Base-by-base conservation (phyloP, 2,797 vertebrate genomes). In the Melanotaenia boesemani region DNA sequence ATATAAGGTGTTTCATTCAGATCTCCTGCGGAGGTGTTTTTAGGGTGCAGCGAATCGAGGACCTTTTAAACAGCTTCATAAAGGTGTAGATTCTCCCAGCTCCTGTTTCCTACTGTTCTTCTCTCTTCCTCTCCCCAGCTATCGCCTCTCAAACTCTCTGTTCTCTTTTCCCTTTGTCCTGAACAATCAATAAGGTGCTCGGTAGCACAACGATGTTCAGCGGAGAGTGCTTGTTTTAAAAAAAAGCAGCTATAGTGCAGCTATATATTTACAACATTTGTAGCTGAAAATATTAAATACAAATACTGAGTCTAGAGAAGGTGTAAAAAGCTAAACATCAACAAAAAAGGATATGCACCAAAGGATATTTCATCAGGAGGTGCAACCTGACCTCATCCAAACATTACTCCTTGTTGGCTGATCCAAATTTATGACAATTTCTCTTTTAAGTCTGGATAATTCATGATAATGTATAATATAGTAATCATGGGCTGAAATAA, bases 81-180 rank as follows among this genome's bases (percentile, higher is more conserved):
- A 65, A 55, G 72, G 61, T 26, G 37, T 61, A 57, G 52, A 34
- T 22, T 58, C 79, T 80, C 61, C 74, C 61, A 70, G 66, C 54
- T 50, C 55, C 32, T 54, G 67, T 18, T 65, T 75, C 67, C 70
- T 6, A 50, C 36, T 62, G 66, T 32, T 76, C 75, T 58, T 71
- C 68, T 50, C 70, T 61, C 30, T 65, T 63, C 56, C 70, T 74
- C 57, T 61, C 76, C 68, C 72, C 74, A 58, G 36, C 67, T 69
- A 28, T 63, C 63, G 54, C 71, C 85, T 80, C 84, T 80, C 80
- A 79, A 44, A 74, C 84, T 81, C 77, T 89, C 90, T 88, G 76
- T 88, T 85, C 85, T 81, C 82, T 88, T 91, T 89, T 91, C 91
- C 66, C 64, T 81, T 72, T 85, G 87, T 92, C 86, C 91, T 72